These are phyloP conservation scores for Drosophila repleta DNA, from an alignment of 1,140 invertebrate genomes.

Conservation along the genomic window DNA sequence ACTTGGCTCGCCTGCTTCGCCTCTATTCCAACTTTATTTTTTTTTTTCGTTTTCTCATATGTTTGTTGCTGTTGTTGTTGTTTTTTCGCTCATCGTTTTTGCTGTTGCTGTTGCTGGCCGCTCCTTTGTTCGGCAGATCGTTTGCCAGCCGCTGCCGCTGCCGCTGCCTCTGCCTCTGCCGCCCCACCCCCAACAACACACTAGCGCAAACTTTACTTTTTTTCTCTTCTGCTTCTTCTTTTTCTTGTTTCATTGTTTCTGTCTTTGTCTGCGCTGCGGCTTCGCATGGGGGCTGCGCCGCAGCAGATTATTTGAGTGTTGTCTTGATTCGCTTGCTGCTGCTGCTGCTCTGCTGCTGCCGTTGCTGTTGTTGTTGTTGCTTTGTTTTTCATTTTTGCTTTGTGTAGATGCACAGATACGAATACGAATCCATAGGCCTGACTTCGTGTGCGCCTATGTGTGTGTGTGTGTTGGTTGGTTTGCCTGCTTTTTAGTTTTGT, in stretches of 20 bases:
- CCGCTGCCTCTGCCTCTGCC: slow-evolving; percentile 16
- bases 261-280: slow-evolving; percentile 38
- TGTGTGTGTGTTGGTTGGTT: slow-evolving; percentile 21
- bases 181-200: background rate
- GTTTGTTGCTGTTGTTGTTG: slow-evolving; percentile 22
- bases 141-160: slow-evolving; percentile 41
- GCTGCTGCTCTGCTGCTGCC: slow-evolving; percentile 4
- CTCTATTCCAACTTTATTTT: slow-evolving; percentile 32
- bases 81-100: slow-evolving; percentile 22
- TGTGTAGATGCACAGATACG: slow-evolving; percentile 44
- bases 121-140: slow-evolving; percentile 66
- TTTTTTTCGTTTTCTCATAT: slow-evolving; percentile 33
- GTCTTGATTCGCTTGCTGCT: slow-evolving; percentile 40
- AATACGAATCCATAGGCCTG: slow-evolving; percentile 40
- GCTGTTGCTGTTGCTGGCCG: slow-evolving; percentile 16
- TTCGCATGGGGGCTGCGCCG: slow-evolving; percentile 46
- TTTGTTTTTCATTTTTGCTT: slow-evolving; percentile 30
- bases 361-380: slow-evolving; percentile 5
- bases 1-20: slow-evolving; percentile 44
- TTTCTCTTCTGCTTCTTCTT: slow-evolving; percentile 2
- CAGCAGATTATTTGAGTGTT: slow-evolving; percentile 36
- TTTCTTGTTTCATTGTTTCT: slow-evolving; percentile 34
- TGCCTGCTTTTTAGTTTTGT: slow-evolving; percentile 64
- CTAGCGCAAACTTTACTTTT: slow-evolving; percentile 49
- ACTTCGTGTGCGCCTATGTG: background rate